These are phyloP conservation scores for Notarius quadriscutis DNA, from an alignment of 2,113 vertebrate species.

Conservation along the genomic window DNA sequence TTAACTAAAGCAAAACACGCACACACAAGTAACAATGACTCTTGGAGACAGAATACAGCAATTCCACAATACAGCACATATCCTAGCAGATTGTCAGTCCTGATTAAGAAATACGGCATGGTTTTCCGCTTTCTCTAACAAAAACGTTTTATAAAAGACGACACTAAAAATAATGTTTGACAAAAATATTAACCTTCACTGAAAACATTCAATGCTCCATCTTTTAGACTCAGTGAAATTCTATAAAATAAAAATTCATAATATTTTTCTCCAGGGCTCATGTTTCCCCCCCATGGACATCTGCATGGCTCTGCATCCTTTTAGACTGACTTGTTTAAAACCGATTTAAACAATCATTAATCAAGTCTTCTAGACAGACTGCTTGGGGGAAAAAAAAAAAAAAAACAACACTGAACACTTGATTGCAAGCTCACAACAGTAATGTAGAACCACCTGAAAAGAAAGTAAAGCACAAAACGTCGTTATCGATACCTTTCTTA, in stretches of 20 bases:
- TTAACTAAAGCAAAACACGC: constrained; percentile 1
- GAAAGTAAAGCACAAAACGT: not conserved
- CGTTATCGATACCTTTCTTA: not conserved
- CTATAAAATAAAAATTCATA: not conserved
- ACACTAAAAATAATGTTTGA: not conserved
- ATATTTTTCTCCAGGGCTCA: not conserved
- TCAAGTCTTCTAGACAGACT: not conserved
- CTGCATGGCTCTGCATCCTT: not conserved
- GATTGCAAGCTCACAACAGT: not conserved
- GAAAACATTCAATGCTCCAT: not conserved
- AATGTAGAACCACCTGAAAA: not conserved
- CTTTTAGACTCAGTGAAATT: not conserved
- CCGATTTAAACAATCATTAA: not conserved
- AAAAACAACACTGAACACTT: not conserved
- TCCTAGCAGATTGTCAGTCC: not conserved
- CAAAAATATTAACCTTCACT: not conserved
- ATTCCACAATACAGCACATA: not conserved
- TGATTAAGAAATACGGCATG: not conserved
- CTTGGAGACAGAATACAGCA: not conserved
- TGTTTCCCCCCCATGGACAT: no score
- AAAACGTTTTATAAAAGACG: not conserved
- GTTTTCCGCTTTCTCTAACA: not conserved
- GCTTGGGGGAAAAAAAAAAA: not conserved
- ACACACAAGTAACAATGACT: constrained; percentile 17
- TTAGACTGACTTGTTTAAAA: not conserved